Conservation (phyloP, 2,797 vertebrate species). For the Sebastes reedi region DNA sequence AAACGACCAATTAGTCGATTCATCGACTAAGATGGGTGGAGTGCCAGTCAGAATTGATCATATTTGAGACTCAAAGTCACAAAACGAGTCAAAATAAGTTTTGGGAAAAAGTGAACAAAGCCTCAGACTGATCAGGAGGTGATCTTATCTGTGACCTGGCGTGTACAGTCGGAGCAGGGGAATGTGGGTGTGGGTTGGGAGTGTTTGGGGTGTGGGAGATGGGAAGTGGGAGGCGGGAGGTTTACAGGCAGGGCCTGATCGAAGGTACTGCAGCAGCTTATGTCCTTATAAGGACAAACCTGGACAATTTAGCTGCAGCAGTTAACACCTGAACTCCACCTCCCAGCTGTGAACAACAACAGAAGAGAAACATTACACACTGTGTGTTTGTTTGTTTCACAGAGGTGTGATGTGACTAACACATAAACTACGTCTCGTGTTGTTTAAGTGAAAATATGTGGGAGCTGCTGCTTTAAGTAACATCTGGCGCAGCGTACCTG, state of each 20-base stretch:
- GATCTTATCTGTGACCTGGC: conserved; percentile 52
- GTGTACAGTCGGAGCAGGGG: conserved; percentile 35
- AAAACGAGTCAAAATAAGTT: neutral
- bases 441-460: neutral
- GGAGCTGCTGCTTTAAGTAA: neutral
- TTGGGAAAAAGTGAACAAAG: neutral
- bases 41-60: neutral
- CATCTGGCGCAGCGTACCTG: conserved; percentile 12
- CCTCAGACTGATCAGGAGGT: neutral
- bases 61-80: neutral
- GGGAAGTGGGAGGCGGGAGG: conserved; percentile 57
- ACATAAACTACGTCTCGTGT: neutral
- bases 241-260: conserved; percentile 34
- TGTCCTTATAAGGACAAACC: conserved; percentile 77
- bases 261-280: conserved; percentile 45
- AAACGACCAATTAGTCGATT: too few species aligned
- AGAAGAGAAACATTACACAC: neutral
- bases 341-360: conserved; percentile 5
- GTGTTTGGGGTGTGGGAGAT: conserved; percentile 62
- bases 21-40: too few species aligned
- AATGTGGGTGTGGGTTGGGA: conserved; percentile 62
- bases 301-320: conserved; percentile 42
- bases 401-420: neutral
- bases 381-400: neutral
- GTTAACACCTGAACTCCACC: conserved; percentile 69